A percentile compares a stretch with the other conserved stretches of the same genome.
Conservation (phyloP, 2,113 vertebrate species). For the Plotosus lineatus region DNA sequence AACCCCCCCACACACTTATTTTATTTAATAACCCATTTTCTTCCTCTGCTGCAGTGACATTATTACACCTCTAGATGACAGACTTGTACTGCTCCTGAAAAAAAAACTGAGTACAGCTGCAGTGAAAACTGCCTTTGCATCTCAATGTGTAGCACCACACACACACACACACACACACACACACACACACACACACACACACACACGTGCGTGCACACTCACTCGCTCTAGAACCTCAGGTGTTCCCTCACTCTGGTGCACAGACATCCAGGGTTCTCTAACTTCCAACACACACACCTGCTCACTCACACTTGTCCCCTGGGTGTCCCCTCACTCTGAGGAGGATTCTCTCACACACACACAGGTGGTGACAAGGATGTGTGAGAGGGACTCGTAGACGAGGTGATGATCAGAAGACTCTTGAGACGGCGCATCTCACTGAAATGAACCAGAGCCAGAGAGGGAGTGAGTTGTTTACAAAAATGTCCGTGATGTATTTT, state of each 20-base stretch:
- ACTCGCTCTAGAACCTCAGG: not conserved
- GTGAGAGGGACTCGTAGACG: conserved; percentile 8
- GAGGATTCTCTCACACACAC: no score
- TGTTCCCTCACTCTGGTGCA: not conserved
- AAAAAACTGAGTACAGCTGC: conserved; percentile 19
- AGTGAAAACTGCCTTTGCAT: conserved; percentile 42
- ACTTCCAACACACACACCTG: not conserved
- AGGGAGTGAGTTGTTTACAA: conserved; percentile 19
- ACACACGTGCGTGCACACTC: not conserved
- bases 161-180: not conserved
- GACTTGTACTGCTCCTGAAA: conserved; percentile 25
- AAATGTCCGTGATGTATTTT: conserved; percentile 25
- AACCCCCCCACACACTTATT: not conserved
- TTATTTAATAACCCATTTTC: not conserved
- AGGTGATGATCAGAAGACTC: not conserved
- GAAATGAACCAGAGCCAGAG: conserved; percentile 5
- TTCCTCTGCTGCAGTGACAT: not conserved
- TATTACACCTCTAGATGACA: conserved; percentile 63
- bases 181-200: not conserved
- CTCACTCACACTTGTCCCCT: no score
- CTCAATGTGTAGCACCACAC: not conserved
- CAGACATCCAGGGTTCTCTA: not conserved
- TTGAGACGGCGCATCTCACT: not conserved
- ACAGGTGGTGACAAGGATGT: not conserved
- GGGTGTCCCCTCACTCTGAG: no score